Percentiles rank a stretch among this genome's conserved stretches.
These are phyloP conservation scores for Rallus crepitans DNA, from an alignment of 2,797 vertebrate genomes.

Conservation along the genomic window DNA sequence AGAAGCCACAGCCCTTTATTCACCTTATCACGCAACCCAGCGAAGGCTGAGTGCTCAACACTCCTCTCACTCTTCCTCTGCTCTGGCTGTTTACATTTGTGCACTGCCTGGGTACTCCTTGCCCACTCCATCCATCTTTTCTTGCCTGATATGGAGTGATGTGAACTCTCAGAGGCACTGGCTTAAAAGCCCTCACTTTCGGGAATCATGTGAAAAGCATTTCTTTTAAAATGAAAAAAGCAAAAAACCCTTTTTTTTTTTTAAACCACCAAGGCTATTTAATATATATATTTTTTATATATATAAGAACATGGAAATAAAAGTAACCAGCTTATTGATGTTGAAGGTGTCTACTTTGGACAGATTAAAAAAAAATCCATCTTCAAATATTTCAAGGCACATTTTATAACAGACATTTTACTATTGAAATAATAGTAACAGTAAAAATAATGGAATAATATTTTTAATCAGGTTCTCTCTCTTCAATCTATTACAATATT, in stretches of 20 bases:
- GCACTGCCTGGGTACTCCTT: neutral
- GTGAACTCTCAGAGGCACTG: neutral
- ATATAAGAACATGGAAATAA: neutral
- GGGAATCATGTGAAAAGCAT: neutral
- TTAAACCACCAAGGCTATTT: neutral
- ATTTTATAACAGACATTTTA: slow-evolving; percentile 21
- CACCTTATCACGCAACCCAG: neutral
- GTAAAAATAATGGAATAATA: slow-evolving; percentile 30
- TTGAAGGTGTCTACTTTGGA: neutral
- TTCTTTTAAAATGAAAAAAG: neutral
- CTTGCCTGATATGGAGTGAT: neutral
- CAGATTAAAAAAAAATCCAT: slow-evolving; percentile 10
- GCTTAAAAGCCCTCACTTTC: neutral
- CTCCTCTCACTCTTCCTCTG: neutral
- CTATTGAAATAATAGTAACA: slow-evolving; percentile 35
- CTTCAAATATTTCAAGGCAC: neutral
- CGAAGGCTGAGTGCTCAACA: neutral
- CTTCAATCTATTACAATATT: slow-evolving; percentile 31
- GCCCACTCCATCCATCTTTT: neutral
- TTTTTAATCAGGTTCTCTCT: neutral
- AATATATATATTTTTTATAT: too few species aligned
- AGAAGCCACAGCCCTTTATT: neutral
- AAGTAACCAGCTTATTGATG: neutral
- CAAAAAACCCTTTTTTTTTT: neutral
- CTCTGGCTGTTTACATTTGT: neutral